phyloP scores from a whole-genome alignment of 1,140 invertebrate genomes.

The Matsumurasca onukii region DNA sequence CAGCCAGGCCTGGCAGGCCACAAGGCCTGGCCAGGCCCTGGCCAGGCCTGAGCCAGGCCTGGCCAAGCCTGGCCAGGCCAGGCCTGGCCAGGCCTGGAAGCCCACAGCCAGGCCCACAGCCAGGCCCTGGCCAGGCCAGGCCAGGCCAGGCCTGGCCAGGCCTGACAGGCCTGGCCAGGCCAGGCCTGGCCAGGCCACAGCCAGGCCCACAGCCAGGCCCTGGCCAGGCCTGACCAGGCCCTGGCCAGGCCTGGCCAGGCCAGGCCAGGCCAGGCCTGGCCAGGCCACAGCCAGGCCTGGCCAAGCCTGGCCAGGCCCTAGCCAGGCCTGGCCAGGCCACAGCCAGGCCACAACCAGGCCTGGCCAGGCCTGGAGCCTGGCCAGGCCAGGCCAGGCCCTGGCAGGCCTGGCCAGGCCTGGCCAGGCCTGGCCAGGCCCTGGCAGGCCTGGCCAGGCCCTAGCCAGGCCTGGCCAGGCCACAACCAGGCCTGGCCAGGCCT shows the following conservation, averaged over 20 bases:
- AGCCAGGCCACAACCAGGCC: background rate
- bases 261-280: slow-evolving; percentile 26
- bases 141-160: slow-evolving; percentile 1
- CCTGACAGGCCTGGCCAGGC: slow-evolving; percentile 14
- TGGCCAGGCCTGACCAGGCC: slow-evolving; percentile 26
- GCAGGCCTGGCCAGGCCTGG: slow-evolving; percentile 3
- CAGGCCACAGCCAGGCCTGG: slow-evolving; percentile 18
- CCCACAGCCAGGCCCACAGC: slow-evolving; percentile 4
- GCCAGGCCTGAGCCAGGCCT: background rate
- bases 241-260: slow-evolving; percentile 26
- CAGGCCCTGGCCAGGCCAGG: slow-evolving; percentile 24
- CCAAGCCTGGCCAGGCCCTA: background rate
- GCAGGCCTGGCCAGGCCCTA: background rate
- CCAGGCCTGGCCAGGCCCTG: slow-evolving; percentile 3
- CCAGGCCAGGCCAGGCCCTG: no score
- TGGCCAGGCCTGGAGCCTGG: background rate
- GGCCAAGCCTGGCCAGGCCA: background rate
- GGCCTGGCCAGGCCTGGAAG: background rate
- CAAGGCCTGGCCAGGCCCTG: background rate
- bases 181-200: background rate
- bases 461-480: background rate
- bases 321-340: background rate
- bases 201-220: slow-evolving; percentile 26
- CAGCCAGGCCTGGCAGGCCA: background rate
- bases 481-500: no score